A percentile compares a stretch with the other conserved stretches of the same genome.
phyloP scores from a whole-genome alignment of 2,888 invertebrate genomes.

The Idaea aversata region DNA sequence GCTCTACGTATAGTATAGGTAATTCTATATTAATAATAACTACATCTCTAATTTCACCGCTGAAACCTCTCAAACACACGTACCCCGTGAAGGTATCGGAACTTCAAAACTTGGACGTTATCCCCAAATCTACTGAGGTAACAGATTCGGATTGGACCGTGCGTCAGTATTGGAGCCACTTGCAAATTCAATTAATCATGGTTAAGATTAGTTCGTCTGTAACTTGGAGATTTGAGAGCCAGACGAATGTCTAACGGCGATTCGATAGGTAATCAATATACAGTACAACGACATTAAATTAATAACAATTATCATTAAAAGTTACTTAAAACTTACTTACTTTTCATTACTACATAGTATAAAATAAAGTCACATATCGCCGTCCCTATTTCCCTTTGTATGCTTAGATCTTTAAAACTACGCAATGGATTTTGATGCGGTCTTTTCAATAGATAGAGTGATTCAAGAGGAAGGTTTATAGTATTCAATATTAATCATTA shows the following conservation, averaged over 20 bases:
- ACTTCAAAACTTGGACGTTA: constrained; percentile 13
- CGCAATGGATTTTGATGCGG: too few relatives aligned
- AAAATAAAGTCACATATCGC: too few relatives aligned
- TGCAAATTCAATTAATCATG: constrained; percentile 76
- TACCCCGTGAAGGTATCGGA: constrained; percentile 2
- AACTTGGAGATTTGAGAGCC: constrained; percentile 43
- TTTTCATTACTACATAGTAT: too few relatives aligned
- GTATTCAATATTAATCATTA: too few relatives aligned
- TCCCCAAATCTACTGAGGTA: constrained; percentile 37
- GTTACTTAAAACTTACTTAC: too few relatives aligned
- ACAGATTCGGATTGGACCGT: constrained; percentile 50
- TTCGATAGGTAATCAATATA: constrained; percentile 40
- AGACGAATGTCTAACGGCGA: constrained; percentile 60
- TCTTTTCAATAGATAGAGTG: too few relatives aligned
- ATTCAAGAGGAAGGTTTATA: too few relatives aligned
- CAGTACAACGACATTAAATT: neutral
- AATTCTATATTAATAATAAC: neutral
- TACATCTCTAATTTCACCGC: constrained; percentile 10
- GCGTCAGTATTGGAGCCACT: constrained; percentile 55
- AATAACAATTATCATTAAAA: too few relatives aligned
- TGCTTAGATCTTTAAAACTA: too few relatives aligned
- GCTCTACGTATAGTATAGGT: neutral
- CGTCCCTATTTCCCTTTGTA: too few relatives aligned
- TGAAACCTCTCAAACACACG: constrained; percentile 9
- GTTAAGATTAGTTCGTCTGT: constrained; percentile 71